Evolutionary conservation across 2,888 invertebrate species (phyloP), one percentile per base, ranked within the genome.

Genomic region (Acleris cristana): DNA sequence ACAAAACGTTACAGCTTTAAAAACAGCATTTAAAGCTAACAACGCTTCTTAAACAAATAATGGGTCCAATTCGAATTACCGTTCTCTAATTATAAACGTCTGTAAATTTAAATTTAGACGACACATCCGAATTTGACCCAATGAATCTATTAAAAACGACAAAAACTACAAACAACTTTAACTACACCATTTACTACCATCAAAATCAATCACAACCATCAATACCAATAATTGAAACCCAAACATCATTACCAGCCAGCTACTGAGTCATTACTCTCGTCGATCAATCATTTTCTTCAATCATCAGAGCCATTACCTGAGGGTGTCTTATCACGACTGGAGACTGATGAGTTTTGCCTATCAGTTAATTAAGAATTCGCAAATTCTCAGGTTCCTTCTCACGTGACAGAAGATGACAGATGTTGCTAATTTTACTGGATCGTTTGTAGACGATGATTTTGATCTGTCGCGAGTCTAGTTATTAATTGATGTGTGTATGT

Each of bases 361-460:
- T 92, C 92, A 89, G 89, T 91, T 92, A 92, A 92, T 92, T 92
- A 92, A 92, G 91, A 92, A 90, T 91, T 90, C 89, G 87, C 91
- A 83, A 84, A 80, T 81, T 84, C 86, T 86, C 87, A 89, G 86
- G 87, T 86, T 87, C 40, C 40, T 81, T 84, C 86, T 86, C 87
- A 89, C 86, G 87, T 86, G 87, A 26, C 26, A 8, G 26, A 26
- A 26, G 26, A 79, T 82, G 88, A 90, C 84, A 84, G 87, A 91
- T 91, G 90, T 74, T 76, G 70, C 85, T 77, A 87, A 92, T 91
- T 90, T 90, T 86, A 89, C 86, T 88, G 80, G 84, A 86, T 78
- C 78, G 82, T 84, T 86, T 83, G 77, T 78, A 73, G 80, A 79
- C 78, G 81, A 76, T 77, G 76, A 78, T 75, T 79, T 57, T 53